Evolutionary conservation across 1,140 invertebrate genomes (phyloP).

Genomic region (Sarcophaga peregrina): DNA sequence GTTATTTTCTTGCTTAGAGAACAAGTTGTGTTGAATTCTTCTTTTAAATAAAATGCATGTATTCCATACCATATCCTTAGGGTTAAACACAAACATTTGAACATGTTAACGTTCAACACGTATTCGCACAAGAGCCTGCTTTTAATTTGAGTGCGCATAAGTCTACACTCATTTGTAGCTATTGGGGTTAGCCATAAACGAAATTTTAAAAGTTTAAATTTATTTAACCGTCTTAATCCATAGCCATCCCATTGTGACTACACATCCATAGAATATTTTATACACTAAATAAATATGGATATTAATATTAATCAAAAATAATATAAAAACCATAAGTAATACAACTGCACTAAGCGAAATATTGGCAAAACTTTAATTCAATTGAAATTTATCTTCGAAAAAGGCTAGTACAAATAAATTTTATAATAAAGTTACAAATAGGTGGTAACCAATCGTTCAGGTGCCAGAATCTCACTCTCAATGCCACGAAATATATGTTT

Average conservation of each 20-base stretch:
- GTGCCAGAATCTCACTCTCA: too few species aligned
- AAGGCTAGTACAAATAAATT: too few species aligned
- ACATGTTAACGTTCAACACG: not conserved
- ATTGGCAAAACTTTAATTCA: too few species aligned
- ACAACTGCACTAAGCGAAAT: too few species aligned
- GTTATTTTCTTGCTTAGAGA: not conserved
- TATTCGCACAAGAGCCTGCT: not conserved
- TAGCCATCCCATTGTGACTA: not conserved
- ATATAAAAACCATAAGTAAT: too few species aligned
- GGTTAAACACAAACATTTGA: not conserved
- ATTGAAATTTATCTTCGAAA: too few species aligned
- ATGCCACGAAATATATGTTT: too few species aligned
- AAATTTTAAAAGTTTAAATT: not conserved
- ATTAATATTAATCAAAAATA: too few species aligned
- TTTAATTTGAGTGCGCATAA: not conserved
- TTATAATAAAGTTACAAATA: too few species aligned
- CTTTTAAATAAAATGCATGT: not conserved
- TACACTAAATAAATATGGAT: not conserved
- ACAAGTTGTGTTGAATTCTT: not conserved
- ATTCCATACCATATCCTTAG: not conserved
- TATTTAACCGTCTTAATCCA: not conserved
- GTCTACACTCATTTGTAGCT: not conserved
- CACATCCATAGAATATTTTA: constrained; percentile 6
- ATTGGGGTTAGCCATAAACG: not conserved
- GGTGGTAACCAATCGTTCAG: too few species aligned